Conservation (phyloP, 1,140 invertebrate species). For the Campoletis sonorensis region DNA sequence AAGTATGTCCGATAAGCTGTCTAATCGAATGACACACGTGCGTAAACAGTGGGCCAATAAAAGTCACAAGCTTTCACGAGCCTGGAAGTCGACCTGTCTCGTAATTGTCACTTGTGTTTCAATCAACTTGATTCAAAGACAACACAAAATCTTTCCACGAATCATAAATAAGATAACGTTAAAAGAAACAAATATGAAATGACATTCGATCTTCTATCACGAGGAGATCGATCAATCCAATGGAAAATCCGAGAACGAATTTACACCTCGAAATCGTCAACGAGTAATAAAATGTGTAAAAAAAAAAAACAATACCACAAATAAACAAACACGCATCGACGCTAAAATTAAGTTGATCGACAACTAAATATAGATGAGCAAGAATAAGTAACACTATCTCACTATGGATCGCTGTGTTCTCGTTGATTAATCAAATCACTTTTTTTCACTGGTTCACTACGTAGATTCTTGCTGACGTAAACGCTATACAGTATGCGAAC, state of each 20-base stretch:
- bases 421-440: conserved; percentile 22
- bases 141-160: background rate
- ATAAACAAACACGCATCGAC: background rate
- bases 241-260: background rate
- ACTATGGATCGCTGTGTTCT: background rate
- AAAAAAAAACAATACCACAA: background rate
- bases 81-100: too few species aligned
- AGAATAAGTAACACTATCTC: background rate
- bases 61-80: too few species aligned
- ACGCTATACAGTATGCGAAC: background rate
- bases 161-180: background rate
- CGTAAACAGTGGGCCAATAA: too few species aligned
- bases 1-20: background rate
- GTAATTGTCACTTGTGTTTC: too few species aligned
- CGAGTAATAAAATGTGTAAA: background rate
- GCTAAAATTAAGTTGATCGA: background rate
- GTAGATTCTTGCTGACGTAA: background rate
- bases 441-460: conserved; percentile 7
- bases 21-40: conserved; percentile 18
- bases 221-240: background rate
- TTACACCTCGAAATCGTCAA: too few species aligned
- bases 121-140: background rate
- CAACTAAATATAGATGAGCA: background rate
- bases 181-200: background rate
- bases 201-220: background rate